A percentile compares a stretch with the other conserved stretches of the same genome.
Evolutionary conservation across 2,888 invertebrate species (phyloP).

Genomic region (Calliopum simillimum): DNA sequence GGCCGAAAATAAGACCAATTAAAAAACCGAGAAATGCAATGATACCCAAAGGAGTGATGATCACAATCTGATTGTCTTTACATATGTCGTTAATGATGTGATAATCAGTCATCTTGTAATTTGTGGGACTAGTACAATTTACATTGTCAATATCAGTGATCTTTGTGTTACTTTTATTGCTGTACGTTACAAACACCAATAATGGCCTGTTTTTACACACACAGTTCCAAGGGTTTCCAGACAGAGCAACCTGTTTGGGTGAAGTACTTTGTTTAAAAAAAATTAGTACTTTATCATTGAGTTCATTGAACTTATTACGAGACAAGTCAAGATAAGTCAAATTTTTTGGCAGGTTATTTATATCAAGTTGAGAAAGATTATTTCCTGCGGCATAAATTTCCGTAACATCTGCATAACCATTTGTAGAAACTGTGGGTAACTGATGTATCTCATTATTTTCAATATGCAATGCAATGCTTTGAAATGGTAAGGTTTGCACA

Average conservation of each 20-base stretch:
- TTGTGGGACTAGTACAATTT: too few relatives aligned
- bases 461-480: slow-evolving; percentile 67
- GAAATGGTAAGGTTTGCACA: slow-evolving; percentile 46
- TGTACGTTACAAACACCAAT: slow-evolving; percentile 71
- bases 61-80: slow-evolving; percentile 56
- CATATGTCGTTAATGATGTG: slow-evolving; percentile 67
- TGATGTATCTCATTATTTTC: slow-evolving; percentile 65
- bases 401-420: slow-evolving; percentile 69
- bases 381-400: too few relatives aligned
- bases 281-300: slow-evolving; percentile 67
- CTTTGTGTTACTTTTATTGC: slow-evolving; percentile 64
- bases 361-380: slow-evolving; percentile 63
- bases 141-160: slow-evolving; percentile 59
- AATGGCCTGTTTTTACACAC: slow-evolving; percentile 74
- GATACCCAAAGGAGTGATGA: slow-evolving; percentile 64
- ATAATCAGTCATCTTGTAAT: too few relatives aligned
- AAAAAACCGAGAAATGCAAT: slow-evolving; percentile 68
- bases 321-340: slow-evolving; percentile 70
- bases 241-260: slow-evolving; percentile 70
- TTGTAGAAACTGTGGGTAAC: slow-evolving; percentile 59
- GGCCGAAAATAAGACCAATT: too few relatives aligned
- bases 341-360: slow-evolving; percentile 66
- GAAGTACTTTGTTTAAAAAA: slow-evolving; percentile 67
- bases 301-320: too few relatives aligned
- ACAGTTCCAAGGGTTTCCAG: slow-evolving; percentile 78